Evolutionary conservation across 2,888 invertebrate genomes (phyloP).

Genomic region (Apamea crenata): DNA sequence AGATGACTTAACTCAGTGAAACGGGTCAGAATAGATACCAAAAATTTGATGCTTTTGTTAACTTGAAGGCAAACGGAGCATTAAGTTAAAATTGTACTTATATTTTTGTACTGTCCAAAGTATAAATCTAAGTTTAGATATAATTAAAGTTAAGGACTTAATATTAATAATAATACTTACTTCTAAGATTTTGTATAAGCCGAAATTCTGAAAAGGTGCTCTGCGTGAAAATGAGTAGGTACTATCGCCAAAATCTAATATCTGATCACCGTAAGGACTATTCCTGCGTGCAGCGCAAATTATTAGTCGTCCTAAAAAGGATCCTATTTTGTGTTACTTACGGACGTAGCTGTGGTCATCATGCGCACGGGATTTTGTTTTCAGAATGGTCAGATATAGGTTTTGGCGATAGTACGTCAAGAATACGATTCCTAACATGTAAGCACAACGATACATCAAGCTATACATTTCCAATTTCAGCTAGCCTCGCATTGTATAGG

Average conservation of each 20-base stretch:
- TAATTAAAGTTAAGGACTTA: conserved; percentile 1
- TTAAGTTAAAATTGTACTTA: conserved; percentile 7
- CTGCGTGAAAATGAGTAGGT: background rate
- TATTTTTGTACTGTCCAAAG: conserved; percentile 8
- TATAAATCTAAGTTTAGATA: conserved; percentile 4
- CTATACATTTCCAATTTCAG: background rate
- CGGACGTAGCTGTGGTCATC: too few species aligned
- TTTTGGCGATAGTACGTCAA: too few species aligned
- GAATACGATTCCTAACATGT: background rate
- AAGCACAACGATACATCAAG: background rate
- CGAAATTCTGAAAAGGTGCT: background rate
- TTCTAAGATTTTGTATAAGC: background rate
- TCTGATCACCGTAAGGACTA: too few species aligned
- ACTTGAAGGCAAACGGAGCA: background rate
- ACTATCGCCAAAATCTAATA: too few species aligned
- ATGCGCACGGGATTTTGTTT: too few species aligned
- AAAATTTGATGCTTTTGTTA: background rate
- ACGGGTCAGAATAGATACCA: background rate
- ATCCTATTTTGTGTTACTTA: too few species aligned
- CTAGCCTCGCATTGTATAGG: background rate
- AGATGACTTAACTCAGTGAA: background rate
- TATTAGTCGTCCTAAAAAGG: too few species aligned
- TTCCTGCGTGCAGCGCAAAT: too few species aligned
- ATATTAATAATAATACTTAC: background rate
- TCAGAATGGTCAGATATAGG: too few species aligned